Conservation (phyloP, 2,888 invertebrate species). For the Chromoteleia sp. region DNA sequence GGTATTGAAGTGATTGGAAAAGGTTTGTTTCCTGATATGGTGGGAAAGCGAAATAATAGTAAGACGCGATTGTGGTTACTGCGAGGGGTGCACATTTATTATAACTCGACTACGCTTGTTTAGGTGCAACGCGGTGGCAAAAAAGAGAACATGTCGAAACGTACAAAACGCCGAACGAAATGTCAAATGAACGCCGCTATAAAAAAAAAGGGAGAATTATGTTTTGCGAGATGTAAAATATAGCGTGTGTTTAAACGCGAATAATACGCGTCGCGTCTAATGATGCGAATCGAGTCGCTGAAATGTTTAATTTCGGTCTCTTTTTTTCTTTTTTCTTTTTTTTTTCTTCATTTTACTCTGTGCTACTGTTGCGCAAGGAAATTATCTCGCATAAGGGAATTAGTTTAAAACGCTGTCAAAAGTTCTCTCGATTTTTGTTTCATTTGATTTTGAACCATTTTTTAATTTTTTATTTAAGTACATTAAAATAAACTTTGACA, state of each 20-base stretch:
- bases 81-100: conserved; percentile 34
- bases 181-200: conserved; percentile 27
- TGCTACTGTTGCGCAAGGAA: too few species aligned
- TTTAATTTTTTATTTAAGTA: too few species aligned
- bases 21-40: conserved; percentile 49
- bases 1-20: conserved; percentile 35
- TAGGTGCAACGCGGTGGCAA: neutral
- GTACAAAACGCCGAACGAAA: conserved; percentile 37
- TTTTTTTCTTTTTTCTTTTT: too few species aligned
- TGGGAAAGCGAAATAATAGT: conserved; percentile 35
- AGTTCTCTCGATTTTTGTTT: too few species aligned
- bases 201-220: conserved; percentile 22
- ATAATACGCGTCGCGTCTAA: conserved; percentile 26
- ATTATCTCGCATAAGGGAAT: too few species aligned
- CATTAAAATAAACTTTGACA: too few species aligned
- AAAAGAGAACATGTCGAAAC: conserved; percentile 29
- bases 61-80: conserved; percentile 38
- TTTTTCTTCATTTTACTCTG: too few species aligned
- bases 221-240: conserved; percentile 38
- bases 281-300: conserved; percentile 29
- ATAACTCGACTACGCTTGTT: conserved; percentile 25
- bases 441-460: too few species aligned
- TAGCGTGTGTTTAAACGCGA: conserved; percentile 27
- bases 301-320: conserved; percentile 22
- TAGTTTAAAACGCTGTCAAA: too few species aligned